These are phyloP conservation scores for Tethea ocularis DNA, from an alignment of 2,888 invertebrate genomes.

Conservation along the genomic window DNA sequence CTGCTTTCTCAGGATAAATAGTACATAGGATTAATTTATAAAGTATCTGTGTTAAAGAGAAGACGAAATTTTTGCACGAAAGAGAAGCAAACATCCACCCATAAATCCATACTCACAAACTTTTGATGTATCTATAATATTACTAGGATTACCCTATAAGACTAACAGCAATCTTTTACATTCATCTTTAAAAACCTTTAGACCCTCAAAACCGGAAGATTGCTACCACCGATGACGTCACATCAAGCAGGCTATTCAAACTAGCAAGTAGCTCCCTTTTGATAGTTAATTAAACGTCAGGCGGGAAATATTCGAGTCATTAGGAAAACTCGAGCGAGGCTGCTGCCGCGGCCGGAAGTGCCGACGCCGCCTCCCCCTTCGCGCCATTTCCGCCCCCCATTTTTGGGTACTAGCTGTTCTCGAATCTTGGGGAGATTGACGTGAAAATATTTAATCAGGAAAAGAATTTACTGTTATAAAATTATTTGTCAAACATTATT, in stretches of 20 bases:
- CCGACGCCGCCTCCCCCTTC: conserved; percentile 51
- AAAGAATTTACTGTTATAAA: background rate
- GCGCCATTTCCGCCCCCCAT: conserved; percentile 32
- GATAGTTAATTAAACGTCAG: conserved; percentile 80
- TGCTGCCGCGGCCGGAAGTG: conserved; percentile 64
- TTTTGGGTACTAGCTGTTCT: conserved; percentile 39
- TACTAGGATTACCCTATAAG: too few species aligned
- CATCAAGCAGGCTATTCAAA: conserved; percentile 4
- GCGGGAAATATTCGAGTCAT: conserved; percentile 77
- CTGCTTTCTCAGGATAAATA: too few species aligned
- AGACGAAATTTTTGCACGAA: too few species aligned
- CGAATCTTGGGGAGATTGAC: conserved; percentile 19
- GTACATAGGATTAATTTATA: too few species aligned
- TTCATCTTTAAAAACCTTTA: background rate
- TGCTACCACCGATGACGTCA: background rate
- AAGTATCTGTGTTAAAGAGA: too few species aligned
- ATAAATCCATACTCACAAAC: too few species aligned
- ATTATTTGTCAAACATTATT: background rate
- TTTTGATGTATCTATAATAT: too few species aligned
- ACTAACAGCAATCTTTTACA: too few species aligned
- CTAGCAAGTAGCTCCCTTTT: conserved; percentile 46
- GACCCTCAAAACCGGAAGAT: conserved; percentile 3
- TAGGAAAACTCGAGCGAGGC: conserved; percentile 63
- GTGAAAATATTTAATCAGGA: too few species aligned
- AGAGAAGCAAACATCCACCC: too few species aligned